phyloP scores from a whole-genome alignment of 1,140 invertebrate species.

The Drosophila tristis region DNA sequence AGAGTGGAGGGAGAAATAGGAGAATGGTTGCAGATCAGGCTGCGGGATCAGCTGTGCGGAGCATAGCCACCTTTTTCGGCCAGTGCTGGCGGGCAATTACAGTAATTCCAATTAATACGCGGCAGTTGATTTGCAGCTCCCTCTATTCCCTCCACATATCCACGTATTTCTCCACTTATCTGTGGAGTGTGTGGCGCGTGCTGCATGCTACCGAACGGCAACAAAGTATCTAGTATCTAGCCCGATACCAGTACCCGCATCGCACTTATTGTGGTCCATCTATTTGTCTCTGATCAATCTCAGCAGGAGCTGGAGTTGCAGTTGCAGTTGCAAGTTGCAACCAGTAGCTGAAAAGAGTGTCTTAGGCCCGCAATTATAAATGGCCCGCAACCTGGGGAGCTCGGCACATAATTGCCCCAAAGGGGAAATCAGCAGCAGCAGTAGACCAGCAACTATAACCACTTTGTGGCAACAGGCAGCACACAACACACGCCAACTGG shows the following conservation, averaged over 20 bases:
- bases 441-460: constrained; percentile 18
- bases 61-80: constrained; percentile 32
- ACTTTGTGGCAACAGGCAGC: constrained; percentile 23
- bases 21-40: constrained; percentile 3
- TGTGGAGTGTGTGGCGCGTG: constrained; percentile 36
- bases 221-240: constrained; percentile 24
- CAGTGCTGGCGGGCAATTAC: constrained; percentile 38
- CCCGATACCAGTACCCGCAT: constrained; percentile 18
- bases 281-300: constrained; percentile 53
- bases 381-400: constrained; percentile 36
- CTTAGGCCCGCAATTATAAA: constrained; percentile 41
- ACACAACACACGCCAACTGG: constrained; percentile 36
- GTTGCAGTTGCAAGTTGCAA: constrained; percentile 1
- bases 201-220: constrained; percentile 27
- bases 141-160: neutral
- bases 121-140: constrained; percentile 23
- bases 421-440: constrained; percentile 42
- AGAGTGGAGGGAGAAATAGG: neutral
- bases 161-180: constrained; percentile 1
- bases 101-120: constrained; percentile 51
- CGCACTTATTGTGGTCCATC: constrained; percentile 46
- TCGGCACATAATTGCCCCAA: constrained; percentile 45
- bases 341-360: constrained; percentile 36
- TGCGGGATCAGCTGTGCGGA: constrained; percentile 4
- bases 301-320: constrained; percentile 14